Base-by-base conservation (phyloP, 2,888 invertebrate genomes). In the Standfussiana lucernea region DNA sequence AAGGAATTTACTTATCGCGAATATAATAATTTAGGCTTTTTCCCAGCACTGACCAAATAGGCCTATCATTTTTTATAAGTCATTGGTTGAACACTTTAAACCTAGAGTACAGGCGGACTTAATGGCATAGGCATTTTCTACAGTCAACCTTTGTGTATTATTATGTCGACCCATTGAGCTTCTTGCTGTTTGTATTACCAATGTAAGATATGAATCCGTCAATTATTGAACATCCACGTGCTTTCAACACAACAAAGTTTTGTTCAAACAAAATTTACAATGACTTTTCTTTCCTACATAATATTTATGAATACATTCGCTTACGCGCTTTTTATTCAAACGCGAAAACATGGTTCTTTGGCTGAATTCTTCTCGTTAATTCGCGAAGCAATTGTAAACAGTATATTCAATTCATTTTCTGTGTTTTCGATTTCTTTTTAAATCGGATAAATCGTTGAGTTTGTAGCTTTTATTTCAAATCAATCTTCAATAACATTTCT, bases 241-340 rank as follows among this genome's bases (percentile, higher is more conserved):
- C 62, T 70, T 80, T 64, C 28, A 45, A 45, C 56, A 70, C 59
- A 37, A 61, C 28, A 47, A 73, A 37, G 40, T 61, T 80, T 70
- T 64, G 18, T 42, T 72, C 4, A 64, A 50, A 61, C n/a, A 85
- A 68, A 81, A 77, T 83, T 65, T 8, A 82, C 85, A 82, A 85
- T 83, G 65, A 68, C 32, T 72, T 78, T 74, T 75, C 64, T 85
- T 78, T 40, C 56, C 35, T 62, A 56, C 32, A 59, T 7, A 73
- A 53, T 73, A n/a, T n/a, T n/a, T n/a, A 71, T 65, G 40, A 65
- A 62, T 71, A 71, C 45, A 59, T 78, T 62, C 45, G 59, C 66
- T 67, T n/a, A 47, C 56, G 28, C 28, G 40, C n/a, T 53, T 32
- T 53, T 72, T 82, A 64, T 71, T 68, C 59, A 32, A 28, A 45